Evolutionary conservation across 1,140 invertebrate species (phyloP).

Genomic region (Calycopis cecrops): DNA sequence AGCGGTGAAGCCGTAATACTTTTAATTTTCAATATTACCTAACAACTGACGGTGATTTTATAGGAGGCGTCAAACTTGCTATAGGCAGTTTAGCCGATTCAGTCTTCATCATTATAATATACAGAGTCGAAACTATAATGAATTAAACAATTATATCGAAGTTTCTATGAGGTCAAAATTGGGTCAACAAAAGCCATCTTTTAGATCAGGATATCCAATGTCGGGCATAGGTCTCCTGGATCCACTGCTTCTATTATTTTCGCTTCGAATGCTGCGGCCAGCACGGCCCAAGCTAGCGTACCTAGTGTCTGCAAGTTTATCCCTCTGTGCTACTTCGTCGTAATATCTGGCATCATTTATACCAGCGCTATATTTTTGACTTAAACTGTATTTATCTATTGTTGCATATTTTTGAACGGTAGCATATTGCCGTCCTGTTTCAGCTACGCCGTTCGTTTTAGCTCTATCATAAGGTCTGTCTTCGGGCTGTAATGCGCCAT

Average conservation of each 20-base stretch:
- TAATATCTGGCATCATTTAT: constrained; percentile 72
- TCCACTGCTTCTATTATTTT: constrained; percentile 51
- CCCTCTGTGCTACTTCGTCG: constrained; percentile 66
- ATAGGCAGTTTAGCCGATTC: constrained; percentile 61
- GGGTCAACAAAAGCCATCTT: constrained; percentile 85
- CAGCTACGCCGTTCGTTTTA: constrained; percentile 72
- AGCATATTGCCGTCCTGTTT: constrained; percentile 64
- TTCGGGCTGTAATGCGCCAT: constrained; percentile 61
- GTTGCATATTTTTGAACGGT: constrained; percentile 73
- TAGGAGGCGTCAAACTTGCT: constrained; percentile 30
- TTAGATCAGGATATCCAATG: constrained; percentile 78
- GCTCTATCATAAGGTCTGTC: constrained; percentile 78
- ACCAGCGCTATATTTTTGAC: constrained; percentile 72
- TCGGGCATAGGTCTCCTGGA: constrained; percentile 76
- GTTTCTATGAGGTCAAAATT: constrained; percentile 79
- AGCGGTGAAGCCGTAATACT: neutral
- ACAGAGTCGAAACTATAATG: constrained; percentile 15
- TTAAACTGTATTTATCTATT: constrained; percentile 73
- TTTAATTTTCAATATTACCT: neutral
- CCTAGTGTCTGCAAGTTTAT: constrained; percentile 65
- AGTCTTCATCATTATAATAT: constrained; percentile 57
- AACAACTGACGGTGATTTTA: constrained; percentile 8
- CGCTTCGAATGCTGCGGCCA: constrained; percentile 64
- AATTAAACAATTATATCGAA: constrained; percentile 66
- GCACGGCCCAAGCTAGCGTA: constrained; percentile 69